These are phyloP conservation scores for Lathamus discolor DNA, from an alignment of 2,113 vertebrate genomes.

Conservation along the genomic window DNA sequence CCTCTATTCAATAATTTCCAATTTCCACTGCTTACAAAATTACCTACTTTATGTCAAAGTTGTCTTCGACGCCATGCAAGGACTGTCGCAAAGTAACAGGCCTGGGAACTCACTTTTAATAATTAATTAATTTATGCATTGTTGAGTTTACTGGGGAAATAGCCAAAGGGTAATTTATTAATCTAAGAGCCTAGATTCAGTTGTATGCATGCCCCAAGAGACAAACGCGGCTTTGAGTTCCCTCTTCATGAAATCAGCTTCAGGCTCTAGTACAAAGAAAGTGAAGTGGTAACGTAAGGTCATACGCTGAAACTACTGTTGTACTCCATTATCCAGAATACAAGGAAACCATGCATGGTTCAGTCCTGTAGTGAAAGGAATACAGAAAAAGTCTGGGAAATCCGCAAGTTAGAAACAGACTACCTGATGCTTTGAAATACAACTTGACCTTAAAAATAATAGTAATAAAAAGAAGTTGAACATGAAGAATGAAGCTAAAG, in stretches of 20 bases:
- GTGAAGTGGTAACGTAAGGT: background rate
- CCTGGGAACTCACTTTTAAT: constrained; percentile 28
- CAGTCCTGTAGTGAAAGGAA: background rate
- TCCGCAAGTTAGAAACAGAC: background rate
- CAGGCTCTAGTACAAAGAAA: background rate
- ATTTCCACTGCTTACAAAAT: background rate
- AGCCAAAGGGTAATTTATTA: constrained; percentile 49
- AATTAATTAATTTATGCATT: constrained; percentile 63
- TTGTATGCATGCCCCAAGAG: background rate
- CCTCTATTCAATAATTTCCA: background rate
- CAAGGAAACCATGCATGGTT: background rate
- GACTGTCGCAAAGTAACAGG: constrained; percentile 31
- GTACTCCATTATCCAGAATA: background rate
- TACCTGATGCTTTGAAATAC: background rate
- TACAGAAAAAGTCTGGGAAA: background rate
- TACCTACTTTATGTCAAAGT: constrained; percentile 26
- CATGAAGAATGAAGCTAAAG: fast-evolving
- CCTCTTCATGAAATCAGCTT: background rate
- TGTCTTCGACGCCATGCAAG: background rate
- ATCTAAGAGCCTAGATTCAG: constrained; percentile 24
- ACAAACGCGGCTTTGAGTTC: background rate
- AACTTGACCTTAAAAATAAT: background rate
- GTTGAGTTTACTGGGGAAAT: constrained; percentile 10
- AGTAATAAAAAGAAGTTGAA: background rate
- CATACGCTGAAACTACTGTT: background rate